Evolutionary conservation across 2,113 vertebrate genomes (phyloP), one percentile per base, ranked within the genome.

Genomic region (Octodon degus): DNA sequence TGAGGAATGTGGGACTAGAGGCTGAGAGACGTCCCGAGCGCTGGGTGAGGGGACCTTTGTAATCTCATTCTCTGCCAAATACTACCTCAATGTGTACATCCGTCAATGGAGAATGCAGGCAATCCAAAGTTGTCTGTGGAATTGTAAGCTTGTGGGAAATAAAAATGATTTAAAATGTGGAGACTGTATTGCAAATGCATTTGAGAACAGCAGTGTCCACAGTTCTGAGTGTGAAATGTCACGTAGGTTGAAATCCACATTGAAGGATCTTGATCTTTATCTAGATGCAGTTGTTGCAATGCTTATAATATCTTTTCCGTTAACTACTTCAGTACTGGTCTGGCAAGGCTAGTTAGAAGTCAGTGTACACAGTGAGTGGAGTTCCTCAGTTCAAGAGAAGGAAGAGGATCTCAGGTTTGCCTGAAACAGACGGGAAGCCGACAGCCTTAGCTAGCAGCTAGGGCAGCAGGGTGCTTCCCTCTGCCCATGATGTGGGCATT

Each of bases 131-230:
- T 60, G 37, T 93, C 91, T 82, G 83, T 84, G 74, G 84, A 96
- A 62, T 82, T 12, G 12, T 65, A 87, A 55, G 65, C 37, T 62
- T 90, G 30, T 27, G 40, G 70, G 40, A 62, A 89, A 88, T 85
- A 37, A 53, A 72, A 89, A 65, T 27, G 14, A 11, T 43, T 85
- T 24, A 91, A 85, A 77, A 37, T 16, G 12, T 83, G 84, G 84
- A 91, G 60, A 37, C 5, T 10, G 9, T 89, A 50, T 89, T 92
- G 37, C 93, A 80, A 87, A 84, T 79, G 37, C 83, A 83, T 70
- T 70, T 43, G 47, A 63, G 40, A 89, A 63, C 76, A 37, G 70
- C 55, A 62, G 2, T 47, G 72, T 86, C 43, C 53, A 70, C n/a
- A 72, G 24, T 62, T 93, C 63, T 80, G 68, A 19, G 5, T 85